These are phyloP conservation scores for Blennius ocellaris DNA, from an alignment of 2,113 vertebrate genomes.

Conservation along the genomic window DNA sequence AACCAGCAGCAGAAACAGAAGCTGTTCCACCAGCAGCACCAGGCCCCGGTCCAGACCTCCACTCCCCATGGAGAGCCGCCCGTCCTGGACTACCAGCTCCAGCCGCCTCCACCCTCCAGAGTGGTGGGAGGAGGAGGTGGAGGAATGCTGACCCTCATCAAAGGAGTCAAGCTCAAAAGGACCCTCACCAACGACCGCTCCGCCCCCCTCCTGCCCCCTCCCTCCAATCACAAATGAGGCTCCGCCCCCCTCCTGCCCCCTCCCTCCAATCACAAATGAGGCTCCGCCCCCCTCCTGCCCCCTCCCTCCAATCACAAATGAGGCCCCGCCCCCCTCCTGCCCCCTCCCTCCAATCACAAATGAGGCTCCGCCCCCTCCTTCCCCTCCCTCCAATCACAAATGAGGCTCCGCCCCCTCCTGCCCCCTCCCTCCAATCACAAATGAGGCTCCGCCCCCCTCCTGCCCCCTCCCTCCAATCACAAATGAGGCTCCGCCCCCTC, in stretches of 20 bases:
- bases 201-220: conserved; percentile 78
- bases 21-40: conserved; percentile 79
- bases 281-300: conserved; percentile 83
- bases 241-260: conserved; percentile 59
- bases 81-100: conserved; percentile 9
- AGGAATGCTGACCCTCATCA: conserved; percentile 80
- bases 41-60: conserved; percentile 78
- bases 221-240: conserved; percentile 74
- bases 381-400: conserved; percentile 71
- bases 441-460: conserved; percentile 82
- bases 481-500: conserved; percentile 72
- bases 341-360: conserved; percentile 71
- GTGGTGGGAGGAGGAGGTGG: conserved; percentile 35
- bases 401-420: conserved; percentile 84
- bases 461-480: conserved; percentile 73
- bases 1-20: conserved; percentile 47
- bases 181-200: conserved; percentile 86
- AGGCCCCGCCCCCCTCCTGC: conserved; percentile 83
- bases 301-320: conserved; percentile 74
- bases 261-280: conserved; percentile 74
- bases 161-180: conserved; percentile 77
- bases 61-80: conserved; percentile 41
- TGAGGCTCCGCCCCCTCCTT: conserved; percentile 84
- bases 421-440: conserved; percentile 72
- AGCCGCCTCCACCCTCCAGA: not conserved